Conservation (phyloP, 2,888 invertebrate species). For the Norana najaformis region DNA sequence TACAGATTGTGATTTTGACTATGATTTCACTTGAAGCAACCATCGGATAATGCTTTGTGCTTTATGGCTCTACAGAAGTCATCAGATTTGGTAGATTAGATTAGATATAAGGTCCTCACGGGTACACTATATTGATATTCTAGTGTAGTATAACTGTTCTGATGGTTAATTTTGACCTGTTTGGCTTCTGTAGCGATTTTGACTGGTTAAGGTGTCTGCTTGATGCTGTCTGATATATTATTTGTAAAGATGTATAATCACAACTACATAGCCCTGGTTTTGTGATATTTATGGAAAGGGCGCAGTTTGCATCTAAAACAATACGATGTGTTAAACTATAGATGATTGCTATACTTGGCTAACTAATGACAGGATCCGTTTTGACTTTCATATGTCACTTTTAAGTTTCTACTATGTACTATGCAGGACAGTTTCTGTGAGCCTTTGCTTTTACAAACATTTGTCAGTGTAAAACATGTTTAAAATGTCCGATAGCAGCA, state of each 20-base stretch:
- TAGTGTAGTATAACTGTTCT: background rate
- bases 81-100: too few species aligned
- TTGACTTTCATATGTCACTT: too few species aligned
- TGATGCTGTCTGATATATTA: background rate
- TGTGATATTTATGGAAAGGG: conserved; percentile 5
- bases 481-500: background rate
- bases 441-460: background rate
- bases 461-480: background rate
- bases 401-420: background rate
- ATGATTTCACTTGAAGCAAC: too few species aligned
- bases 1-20: too few species aligned
- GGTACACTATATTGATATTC: too few species aligned
- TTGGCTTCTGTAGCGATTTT: background rate
- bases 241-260: background rate
- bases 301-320: background rate
- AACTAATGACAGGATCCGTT: background rate
- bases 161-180: background rate
- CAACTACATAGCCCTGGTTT: too few species aligned
- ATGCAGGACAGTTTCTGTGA: background rate
- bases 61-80: too few species aligned
- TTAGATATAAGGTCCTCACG: too few species aligned
- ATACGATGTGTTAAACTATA: background rate
- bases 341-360: background rate
- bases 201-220: background rate
- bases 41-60: too few species aligned